These are phyloP conservation scores for Microcaecilia unicolor DNA, from an alignment of 2,797 vertebrate species.

Conservation along the genomic window DNA sequence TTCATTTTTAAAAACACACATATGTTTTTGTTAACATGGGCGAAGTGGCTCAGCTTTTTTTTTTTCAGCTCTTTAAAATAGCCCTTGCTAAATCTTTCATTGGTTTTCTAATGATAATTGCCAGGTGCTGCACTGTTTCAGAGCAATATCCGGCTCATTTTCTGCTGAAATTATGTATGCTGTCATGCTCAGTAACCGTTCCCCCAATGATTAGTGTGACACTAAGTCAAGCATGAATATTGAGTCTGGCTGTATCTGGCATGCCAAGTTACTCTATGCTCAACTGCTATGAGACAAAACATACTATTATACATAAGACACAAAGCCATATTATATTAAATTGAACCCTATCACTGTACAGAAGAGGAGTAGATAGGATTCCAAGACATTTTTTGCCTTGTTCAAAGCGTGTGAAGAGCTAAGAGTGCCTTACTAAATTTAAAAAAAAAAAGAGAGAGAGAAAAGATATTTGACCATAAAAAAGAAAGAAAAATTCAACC, in stretches of 20 bases:
- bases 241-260: conserved; percentile 26
- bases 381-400: neutral
- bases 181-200: conserved; percentile 10
- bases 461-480: too few species aligned
- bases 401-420: too few species aligned
- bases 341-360: conserved; percentile 10
- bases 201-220: conserved; percentile 14
- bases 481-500: too few species aligned
- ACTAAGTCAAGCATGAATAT: conserved; percentile 24
- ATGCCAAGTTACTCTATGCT: conserved; percentile 29
- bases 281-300: conserved; percentile 30
- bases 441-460: too few species aligned
- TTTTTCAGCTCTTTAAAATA: conserved; percentile 5
- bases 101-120: conserved; percentile 1
- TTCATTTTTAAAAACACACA: conserved; percentile 3
- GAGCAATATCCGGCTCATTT: neutral
- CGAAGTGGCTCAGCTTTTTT: neutral
- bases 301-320: conserved; percentile 17
- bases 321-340: conserved; percentile 18
- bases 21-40: conserved; percentile 3
- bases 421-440: too few species aligned
- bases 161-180: conserved; percentile 3
- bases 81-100: neutral
- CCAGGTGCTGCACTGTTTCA: conserved; percentile 6
- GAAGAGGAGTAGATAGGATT: conserved; percentile 25